These are phyloP conservation scores for Drosophila pruinosa DNA, from an alignment of 1,140 invertebrate genomes.

Conservation along the genomic window DNA sequence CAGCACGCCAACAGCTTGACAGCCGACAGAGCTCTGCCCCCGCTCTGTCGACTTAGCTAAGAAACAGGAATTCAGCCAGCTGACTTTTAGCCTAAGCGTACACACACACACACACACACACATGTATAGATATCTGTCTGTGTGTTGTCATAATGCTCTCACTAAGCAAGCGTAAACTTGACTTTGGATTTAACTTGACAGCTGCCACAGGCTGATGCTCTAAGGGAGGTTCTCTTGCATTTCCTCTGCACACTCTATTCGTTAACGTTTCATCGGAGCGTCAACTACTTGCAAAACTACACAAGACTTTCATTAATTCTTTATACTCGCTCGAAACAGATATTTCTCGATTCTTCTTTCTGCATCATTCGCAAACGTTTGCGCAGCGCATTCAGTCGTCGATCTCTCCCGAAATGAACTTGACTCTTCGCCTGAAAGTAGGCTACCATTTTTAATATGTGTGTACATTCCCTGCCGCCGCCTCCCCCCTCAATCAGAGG, in stretches of 20 bases:
- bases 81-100: slow-evolving; percentile 24
- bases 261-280: not conserved
- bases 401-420: not conserved
- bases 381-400: slow-evolving; percentile 6
- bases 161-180: slow-evolving; percentile 13
- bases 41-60: slow-evolving; percentile 27
- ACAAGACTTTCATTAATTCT: too few relatives aligned
- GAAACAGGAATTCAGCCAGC: slow-evolving; percentile 32
- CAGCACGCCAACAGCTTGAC: too few relatives aligned
- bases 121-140: slow-evolving; percentile 6
- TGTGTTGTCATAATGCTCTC: slow-evolving; percentile 36
- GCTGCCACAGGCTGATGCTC: not conserved
- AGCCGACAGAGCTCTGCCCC: not conserved
- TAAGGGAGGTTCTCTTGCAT: not conserved
- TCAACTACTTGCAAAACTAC: too few relatives aligned
- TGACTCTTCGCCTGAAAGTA: slow-evolving; percentile 46
- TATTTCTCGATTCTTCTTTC: not conserved
- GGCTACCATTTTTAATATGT: slow-evolving; percentile 61
- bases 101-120: slow-evolving; percentile 9
- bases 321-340: too few relatives aligned
- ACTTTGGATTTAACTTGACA: slow-evolving; percentile 4
- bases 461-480: slow-evolving; percentile 4
- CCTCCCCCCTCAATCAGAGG: slow-evolving; percentile 40
- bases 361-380: slow-evolving; percentile 4
- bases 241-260: not conserved